These are phyloP conservation scores for Cinclus cinclus DNA, from an alignment of 2,113 vertebrate genomes.

Conservation along the genomic window DNA sequence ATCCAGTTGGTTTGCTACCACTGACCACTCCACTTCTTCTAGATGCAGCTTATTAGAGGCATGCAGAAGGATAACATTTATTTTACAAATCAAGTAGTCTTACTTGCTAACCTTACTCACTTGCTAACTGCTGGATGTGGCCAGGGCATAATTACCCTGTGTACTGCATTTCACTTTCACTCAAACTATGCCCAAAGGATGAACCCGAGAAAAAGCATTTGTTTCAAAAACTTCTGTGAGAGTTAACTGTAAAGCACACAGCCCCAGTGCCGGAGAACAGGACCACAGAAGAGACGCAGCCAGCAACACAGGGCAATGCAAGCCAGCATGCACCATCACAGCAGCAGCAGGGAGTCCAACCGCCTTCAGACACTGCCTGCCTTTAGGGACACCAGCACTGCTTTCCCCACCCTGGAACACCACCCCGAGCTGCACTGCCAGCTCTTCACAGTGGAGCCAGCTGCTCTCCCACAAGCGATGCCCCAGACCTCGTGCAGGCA, in stretches of 20 bases:
- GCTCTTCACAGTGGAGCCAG: accelerated
- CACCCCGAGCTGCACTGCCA: neutral
- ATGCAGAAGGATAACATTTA: neutral
- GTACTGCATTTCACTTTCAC: neutral
- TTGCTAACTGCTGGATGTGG: neutral
- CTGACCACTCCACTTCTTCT: neutral
- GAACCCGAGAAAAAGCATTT: neutral
- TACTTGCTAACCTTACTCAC: neutral
- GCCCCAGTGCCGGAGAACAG: neutral
- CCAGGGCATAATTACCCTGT: neutral
- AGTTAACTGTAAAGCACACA: neutral
- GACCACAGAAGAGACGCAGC: neutral
- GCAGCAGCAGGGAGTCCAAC: neutral
- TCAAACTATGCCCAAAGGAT: neutral
- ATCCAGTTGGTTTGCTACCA: neutral
- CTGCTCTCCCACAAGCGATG: accelerated
- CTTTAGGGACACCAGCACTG: accelerated
- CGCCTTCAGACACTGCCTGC: accelerated
- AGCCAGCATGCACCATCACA: neutral
- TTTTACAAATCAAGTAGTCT: neutral
- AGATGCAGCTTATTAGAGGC: neutral
- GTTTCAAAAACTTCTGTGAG: neutral
- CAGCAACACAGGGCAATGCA: neutral
- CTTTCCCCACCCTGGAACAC: neutral
- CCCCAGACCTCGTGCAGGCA: accelerated